These are phyloP conservation scores for Drosophila birchii DNA, from an alignment of 2,888 invertebrate species.

Conservation along the genomic window DNA sequence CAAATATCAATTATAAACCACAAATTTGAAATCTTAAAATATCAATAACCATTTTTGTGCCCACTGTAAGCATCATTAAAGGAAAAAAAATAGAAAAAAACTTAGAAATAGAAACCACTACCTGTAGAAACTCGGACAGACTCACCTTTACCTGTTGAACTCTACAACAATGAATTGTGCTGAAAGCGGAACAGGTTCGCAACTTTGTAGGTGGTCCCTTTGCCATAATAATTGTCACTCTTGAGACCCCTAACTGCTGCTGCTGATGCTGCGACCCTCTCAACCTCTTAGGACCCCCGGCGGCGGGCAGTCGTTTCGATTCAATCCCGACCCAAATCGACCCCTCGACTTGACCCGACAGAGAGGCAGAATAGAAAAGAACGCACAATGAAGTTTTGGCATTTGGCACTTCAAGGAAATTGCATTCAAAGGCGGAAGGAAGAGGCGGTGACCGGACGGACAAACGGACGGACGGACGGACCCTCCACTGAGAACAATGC, in stretches of 20 bases:
- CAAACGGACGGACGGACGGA: not conserved
- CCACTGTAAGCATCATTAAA: constrained; percentile 8
- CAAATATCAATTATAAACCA: constrained; percentile 7
- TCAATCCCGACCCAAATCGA: constrained; percentile 31
- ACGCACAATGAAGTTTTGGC: constrained; percentile 49
- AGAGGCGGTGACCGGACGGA: constrained; percentile 4
- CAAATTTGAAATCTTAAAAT: constrained; percentile 6
- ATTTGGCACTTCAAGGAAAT: constrained; percentile 54
- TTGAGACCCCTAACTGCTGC: constrained; percentile 24
- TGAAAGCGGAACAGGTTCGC: constrained; percentile 38
- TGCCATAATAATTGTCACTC: constrained; percentile 43
- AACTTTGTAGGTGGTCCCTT: constrained; percentile 38
- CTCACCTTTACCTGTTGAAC: constrained; percentile 34
- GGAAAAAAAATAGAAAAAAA: not conserved
- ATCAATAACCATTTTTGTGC: not conserved
- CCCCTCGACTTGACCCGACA: constrained; percentile 32
- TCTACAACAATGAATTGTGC: constrained; percentile 24
- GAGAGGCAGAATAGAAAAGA: not conserved
- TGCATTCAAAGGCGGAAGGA: constrained; percentile 37
- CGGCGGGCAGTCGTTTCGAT: constrained; percentile 23
- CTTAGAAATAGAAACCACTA: constrained; percentile 2
- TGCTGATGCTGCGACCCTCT: constrained; percentile 27
- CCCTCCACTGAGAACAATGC: constrained; percentile 14
- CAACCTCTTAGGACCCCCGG: constrained; percentile 16
- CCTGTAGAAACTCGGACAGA: constrained; percentile 16